Evolutionary conservation across 2,888 invertebrate genomes (phyloP).

Genomic region (Bellardia pandia): DNA sequence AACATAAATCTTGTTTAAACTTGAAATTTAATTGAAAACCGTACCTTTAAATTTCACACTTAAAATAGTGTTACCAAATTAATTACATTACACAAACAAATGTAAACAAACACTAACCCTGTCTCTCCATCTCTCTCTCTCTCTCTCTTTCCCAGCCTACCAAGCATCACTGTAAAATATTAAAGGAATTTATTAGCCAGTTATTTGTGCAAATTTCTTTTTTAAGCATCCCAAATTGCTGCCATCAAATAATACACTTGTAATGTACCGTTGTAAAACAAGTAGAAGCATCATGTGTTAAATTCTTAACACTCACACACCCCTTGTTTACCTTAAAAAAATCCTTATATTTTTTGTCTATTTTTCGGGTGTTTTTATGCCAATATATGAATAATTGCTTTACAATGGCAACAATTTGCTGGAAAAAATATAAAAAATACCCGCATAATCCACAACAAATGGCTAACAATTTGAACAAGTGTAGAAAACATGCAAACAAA

Average conservation of each 20-base stretch:
- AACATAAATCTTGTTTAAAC: no score
- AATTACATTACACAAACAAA: constrained; percentile 1
- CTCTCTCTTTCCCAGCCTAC: background rate
- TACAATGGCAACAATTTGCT: constrained; percentile 70
- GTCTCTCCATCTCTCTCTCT: background rate
- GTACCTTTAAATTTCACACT: no score
- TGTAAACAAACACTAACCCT: background rate
- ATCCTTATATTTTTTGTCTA: constrained; percentile 32
- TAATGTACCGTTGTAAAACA: constrained; percentile 69
- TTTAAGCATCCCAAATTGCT: constrained; percentile 4
- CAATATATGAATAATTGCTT: constrained; percentile 72
- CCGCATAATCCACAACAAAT: constrained; percentile 72
- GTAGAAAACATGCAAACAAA: constrained; percentile 30
- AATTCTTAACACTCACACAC: constrained; percentile 20
- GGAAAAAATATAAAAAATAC: constrained; percentile 45
- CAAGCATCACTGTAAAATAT: background rate
- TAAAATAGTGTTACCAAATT: constrained; percentile 8
- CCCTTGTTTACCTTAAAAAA: background rate
- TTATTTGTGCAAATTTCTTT: background rate
- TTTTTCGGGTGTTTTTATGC: constrained; percentile 42
- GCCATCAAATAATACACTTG: constrained; percentile 63
- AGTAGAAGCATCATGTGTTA: constrained; percentile 69
- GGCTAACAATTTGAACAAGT: constrained; percentile 48
- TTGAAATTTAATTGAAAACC: background rate
- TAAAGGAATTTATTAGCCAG: constrained; percentile 24